These are phyloP conservation scores for Pyrgus malvae DNA, from an alignment of 2,888 invertebrate genomes.

Conservation along the genomic window DNA sequence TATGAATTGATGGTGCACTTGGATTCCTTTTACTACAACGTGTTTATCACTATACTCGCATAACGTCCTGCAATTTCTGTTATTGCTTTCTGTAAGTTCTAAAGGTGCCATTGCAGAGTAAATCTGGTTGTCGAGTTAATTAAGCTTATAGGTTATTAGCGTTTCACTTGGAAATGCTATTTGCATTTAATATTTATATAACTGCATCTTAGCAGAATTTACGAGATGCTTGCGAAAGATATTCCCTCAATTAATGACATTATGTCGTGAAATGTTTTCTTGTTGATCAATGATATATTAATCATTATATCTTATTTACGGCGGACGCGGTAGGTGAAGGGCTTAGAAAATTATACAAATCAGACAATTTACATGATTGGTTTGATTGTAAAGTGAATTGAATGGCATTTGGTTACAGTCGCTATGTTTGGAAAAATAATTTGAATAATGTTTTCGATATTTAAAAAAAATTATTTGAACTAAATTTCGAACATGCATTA, in stretches of 20 bases:
- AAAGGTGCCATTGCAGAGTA: not conserved
- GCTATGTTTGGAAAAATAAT: too few relatives aligned
- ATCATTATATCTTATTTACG: constrained; percentile 1
- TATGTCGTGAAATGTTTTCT: constrained; percentile 14
- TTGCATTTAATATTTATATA: constrained; percentile 18
- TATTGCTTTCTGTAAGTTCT: not conserved
- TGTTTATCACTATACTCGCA: too few relatives aligned
- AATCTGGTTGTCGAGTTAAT: constrained; percentile 22
- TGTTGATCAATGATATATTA: constrained; percentile 7
- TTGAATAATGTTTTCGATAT: too few relatives aligned
- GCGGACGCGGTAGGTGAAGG: constrained; percentile 1
- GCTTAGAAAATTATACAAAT: not conserved
- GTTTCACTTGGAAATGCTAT: constrained; percentile 13
- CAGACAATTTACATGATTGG: not conserved
- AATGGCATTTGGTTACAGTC: not conserved
- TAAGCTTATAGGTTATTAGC: constrained; percentile 15
- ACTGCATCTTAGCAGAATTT: constrained; percentile 10
- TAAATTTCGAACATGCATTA: too few relatives aligned
- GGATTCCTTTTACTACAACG: too few relatives aligned
- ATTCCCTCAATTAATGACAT: constrained; percentile 16
- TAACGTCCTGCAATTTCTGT: not conserved
- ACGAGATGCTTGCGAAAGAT: constrained; percentile 7
- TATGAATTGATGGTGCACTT: too few relatives aligned
- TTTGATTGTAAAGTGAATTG: too few relatives aligned
- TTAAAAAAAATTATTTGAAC: too few relatives aligned